Evolutionary conservation across 2,113 vertebrate genomes (phyloP), one percentile per base, ranked within the genome.

Genomic region (Meriones unguiculatus): DNA sequence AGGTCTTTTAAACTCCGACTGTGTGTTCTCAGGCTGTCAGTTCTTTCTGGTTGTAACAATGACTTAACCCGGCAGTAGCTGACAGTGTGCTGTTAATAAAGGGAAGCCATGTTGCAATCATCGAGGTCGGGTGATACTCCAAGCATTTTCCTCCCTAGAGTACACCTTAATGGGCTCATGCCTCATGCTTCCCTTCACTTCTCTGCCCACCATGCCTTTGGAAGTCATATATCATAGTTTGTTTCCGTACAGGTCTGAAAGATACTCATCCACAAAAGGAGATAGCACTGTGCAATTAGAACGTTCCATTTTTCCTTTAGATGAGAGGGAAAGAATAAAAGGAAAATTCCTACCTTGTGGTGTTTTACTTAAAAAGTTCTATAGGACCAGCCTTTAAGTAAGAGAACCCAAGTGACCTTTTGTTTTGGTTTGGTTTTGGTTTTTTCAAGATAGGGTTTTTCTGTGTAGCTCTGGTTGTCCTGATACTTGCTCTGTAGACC

Each of bases 91-190:
- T 84, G 18, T 38, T 38, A 84, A 9, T 89, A 50, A 73, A 59
- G 17, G 50, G 70, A 80, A 95, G 41, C 65, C 8, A 0, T 64
- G 89, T 32, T 89, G 84, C 20, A 80, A 46, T 93, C 70, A 62
- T 41, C 17, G 85, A 82, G 32, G 52, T 78, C 69, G 93, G 32
- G 3, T 41, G 70, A 94, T 67, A 82, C 11, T 95, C 67, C 50
- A 90, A 96, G 89, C 73, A 80, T 59, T 77, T 9, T 93, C 81
- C 81, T 97, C 69, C 62, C 64, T 41, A 85, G 89, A 91, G 73
- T 91, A 41, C 25, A 90, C 90, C 70, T 95, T 76, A 80, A 54
- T 95, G 91, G 20, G 2, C 41, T 91, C 65, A 32, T 4, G 5
- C 85, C 81, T 85, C 41, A 50, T 20, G 20, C 70, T 54, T 82